A percentile compares a stretch with the other conserved stretches of the same genome.
Conservation (phyloP, 2,888 invertebrate genomes). For the Nasonia oneida region DNA sequence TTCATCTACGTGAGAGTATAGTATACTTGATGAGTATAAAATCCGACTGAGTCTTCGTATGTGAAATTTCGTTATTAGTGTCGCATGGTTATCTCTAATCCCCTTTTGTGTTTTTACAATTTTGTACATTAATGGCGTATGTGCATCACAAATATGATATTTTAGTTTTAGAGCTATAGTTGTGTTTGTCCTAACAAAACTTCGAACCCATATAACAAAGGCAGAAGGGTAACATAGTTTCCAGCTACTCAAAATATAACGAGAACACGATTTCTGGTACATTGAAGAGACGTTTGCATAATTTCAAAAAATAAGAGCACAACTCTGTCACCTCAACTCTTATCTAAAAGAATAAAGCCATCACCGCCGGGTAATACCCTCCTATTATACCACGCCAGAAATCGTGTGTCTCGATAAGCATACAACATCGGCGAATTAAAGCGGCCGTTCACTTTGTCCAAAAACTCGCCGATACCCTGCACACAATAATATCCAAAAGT, state of each 20-base stretch:
- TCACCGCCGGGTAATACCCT: not conserved
- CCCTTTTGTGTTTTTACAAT: not conserved
- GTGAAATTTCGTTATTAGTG: not conserved
- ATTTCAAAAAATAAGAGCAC: not conserved
- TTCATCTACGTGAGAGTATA: not conserved
- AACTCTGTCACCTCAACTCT: not conserved
- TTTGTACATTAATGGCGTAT: not conserved
- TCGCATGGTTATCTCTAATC: slow-evolving; percentile 23
- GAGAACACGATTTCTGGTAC: not conserved
- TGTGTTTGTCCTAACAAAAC: not conserved
- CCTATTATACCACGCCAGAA: slow-evolving; percentile 20
- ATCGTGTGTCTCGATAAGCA: slow-evolving; percentile 44
- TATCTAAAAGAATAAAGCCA: slow-evolving; percentile 6
- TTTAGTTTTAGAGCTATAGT: not conserved
- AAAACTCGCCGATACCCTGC: not conserved
- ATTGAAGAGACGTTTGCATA: not conserved
- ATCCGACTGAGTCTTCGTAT: slow-evolving; percentile 12
- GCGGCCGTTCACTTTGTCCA: not conserved
- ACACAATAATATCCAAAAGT: not conserved
- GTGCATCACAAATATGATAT: not conserved
- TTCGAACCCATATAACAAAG: not conserved
- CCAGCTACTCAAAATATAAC: not conserved
- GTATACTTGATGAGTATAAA: not conserved
- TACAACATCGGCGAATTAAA: slow-evolving; percentile 1
- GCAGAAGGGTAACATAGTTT: not conserved